Evolutionary conservation across 2,113 vertebrate species (phyloP).

Genomic region (Myotis yumanensis): DNA sequence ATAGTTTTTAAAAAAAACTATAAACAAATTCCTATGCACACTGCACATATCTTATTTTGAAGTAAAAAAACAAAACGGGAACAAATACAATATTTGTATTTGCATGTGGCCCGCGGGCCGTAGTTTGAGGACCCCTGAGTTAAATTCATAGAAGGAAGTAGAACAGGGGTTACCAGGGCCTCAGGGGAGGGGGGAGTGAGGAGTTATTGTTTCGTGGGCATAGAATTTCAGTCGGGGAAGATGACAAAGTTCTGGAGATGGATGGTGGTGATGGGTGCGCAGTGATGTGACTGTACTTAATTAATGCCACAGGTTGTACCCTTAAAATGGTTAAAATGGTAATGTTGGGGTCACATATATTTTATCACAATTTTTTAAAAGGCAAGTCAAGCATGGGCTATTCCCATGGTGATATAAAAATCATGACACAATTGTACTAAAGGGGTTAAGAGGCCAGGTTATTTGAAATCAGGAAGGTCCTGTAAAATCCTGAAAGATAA

Average conservation of each 20-base stretch:
- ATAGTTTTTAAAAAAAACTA: no score
- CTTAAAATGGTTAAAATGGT: not conserved
- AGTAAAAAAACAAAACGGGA: no score
- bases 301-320: no score
- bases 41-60: no score
- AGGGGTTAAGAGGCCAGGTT: not conserved
- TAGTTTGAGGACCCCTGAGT: no score
- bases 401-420: not conserved
- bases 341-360: not conserved
- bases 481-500: not conserved
- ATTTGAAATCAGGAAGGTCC: not conserved
- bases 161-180: not conserved
- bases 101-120: no score
- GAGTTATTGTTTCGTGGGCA: not conserved
- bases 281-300: not conserved
- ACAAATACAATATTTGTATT: no score
- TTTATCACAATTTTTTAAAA: not conserved
- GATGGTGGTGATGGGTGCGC: not conserved
- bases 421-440: not conserved
- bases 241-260: not conserved
- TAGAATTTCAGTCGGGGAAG: not conserved
- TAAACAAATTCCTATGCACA: no score
- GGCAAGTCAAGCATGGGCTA: not conserved
- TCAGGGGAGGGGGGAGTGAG: fast-evolving
- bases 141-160: not conserved